Percentiles rank a stretch among this genome's conserved stretches.
phyloP scores from a whole-genome alignment of 2,888 invertebrate genomes.

The Orthonevra nobilis region DNA sequence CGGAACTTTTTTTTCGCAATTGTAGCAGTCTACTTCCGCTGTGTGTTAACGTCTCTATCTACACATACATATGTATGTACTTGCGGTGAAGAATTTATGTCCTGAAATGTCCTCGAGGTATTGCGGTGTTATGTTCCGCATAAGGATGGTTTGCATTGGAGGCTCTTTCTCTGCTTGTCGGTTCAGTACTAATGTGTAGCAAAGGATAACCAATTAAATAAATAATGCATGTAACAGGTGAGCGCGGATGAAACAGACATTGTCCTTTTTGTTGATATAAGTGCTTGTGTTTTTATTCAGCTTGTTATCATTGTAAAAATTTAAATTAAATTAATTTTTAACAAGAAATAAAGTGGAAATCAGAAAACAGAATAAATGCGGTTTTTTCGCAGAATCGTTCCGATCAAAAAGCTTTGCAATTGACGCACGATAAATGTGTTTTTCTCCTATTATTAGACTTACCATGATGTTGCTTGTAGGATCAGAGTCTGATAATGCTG shows the following conservation, averaged over 20 bases:
- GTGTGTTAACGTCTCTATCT: neutral
- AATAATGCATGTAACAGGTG: constrained; percentile 15
- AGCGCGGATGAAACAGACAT: neutral
- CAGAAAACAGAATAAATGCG: too few species aligned
- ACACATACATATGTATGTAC: too few species aligned
- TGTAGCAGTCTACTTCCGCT: neutral
- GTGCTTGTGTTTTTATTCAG: neutral
- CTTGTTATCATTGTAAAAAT: too few species aligned
- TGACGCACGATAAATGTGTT: too few species aligned
- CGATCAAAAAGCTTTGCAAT: too few species aligned
- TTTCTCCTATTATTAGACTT: too few species aligned
- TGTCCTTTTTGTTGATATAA: constrained; percentile 7
- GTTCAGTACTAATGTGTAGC: neutral
- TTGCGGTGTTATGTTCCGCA: too few species aligned
- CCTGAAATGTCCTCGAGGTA: neutral
- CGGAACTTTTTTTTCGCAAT: constrained; percentile 1
- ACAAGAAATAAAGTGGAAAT: too few species aligned
- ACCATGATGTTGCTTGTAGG: too few species aligned
- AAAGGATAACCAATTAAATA: constrained; percentile 30
- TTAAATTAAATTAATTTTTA: neutral
- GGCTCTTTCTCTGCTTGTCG: neutral
- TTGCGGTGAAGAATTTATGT: constrained; percentile 4
- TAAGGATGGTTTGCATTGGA: neutral
- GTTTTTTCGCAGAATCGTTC: too few species aligned
- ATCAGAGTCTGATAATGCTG: too few species aligned